phyloP scores from a whole-genome alignment of 2,113 vertebrate genomes.

The Gnathonemus echidnorhynchus region DNA sequence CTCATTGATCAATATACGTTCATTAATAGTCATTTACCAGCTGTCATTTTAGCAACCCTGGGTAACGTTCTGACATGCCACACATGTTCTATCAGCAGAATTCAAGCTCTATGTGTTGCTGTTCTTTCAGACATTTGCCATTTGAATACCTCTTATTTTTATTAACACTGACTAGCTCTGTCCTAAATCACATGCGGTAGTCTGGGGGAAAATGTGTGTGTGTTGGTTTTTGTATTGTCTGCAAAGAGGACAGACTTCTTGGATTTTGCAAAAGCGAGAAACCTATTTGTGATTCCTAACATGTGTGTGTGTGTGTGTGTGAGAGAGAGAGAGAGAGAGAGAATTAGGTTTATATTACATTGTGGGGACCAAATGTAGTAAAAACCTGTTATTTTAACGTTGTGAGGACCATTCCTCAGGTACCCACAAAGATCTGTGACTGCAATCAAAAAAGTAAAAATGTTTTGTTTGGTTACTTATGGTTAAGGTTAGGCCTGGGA shows the following conservation, averaged over 20 bases:
- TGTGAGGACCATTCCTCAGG: too few relatives aligned
- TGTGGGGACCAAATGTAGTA: too few relatives aligned
- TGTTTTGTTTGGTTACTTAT: too few relatives aligned
- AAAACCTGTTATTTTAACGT: too few relatives aligned
- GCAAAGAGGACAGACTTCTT: conserved; percentile 9
- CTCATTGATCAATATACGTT: neutral
- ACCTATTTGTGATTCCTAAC: neutral
- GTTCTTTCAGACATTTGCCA: neutral
- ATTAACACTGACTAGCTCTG: conserved; percentile 25
- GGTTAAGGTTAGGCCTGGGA: too few relatives aligned
- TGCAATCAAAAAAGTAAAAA: too few relatives aligned
- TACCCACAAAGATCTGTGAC: too few relatives aligned
- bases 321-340: too few relatives aligned
- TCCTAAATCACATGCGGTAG: conserved; percentile 28
- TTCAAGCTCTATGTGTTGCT: neutral
- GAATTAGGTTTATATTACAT: too few relatives aligned
- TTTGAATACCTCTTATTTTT: conserved; percentile 34
- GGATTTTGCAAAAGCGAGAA: conserved; percentile 5
- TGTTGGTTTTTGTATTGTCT: conserved; percentile 10
- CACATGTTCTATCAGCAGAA: neutral
- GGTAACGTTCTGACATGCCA: neutral
- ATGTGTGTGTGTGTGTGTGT: neutral
- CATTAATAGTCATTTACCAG: neutral
- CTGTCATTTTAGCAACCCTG: neutral
- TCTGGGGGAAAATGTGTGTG: neutral